Conservation (phyloP, 1,140 invertebrate genomes). For the Euura lappo region DNA sequence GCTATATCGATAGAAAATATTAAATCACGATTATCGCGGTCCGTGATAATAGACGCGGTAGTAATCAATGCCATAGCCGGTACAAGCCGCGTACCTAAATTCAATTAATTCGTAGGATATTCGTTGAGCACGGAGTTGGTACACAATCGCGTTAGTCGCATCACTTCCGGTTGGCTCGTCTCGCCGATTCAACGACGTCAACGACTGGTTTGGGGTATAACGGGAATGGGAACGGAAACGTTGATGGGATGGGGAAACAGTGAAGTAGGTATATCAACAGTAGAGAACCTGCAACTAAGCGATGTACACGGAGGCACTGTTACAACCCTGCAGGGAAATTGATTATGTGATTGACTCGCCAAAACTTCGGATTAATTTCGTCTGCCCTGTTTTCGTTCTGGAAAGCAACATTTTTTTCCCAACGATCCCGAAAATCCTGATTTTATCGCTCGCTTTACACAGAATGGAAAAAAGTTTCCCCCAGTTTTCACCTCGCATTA, state of each 20-base stretch:
- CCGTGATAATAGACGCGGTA: slow-evolving; percentile 1
- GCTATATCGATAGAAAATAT: no score
- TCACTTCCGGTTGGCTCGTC: slow-evolving; percentile 40
- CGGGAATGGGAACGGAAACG: neutral
- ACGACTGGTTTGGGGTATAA: slow-evolving; percentile 32
- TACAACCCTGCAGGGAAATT: slow-evolving; percentile 46
- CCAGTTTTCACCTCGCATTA: neutral
- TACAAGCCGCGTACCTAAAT: neutral
- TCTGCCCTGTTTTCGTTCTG: neutral
- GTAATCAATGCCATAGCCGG: neutral
- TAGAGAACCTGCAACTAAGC: neutral
- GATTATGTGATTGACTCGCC: slow-evolving; percentile 50
- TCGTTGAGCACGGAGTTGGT: slow-evolving; percentile 47
- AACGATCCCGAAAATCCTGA: no score
- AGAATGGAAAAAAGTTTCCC: neutral
- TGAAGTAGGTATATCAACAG: neutral
- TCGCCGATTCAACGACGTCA: slow-evolving; percentile 32
- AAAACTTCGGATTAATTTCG: neutral
- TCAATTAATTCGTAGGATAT: slow-evolving; percentile 13
- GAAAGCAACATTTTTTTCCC: no score
- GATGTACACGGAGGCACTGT: neutral
- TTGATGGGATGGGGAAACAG: neutral
- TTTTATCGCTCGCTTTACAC: no score
- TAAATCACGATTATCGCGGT: neutral
- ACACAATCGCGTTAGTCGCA: slow-evolving; percentile 55